A percentile compares a stretch with the other conserved stretches of the same genome.
Conservation (phyloP, 64 coral and sea anemone genomes). For the Montipora sp. region DNA sequence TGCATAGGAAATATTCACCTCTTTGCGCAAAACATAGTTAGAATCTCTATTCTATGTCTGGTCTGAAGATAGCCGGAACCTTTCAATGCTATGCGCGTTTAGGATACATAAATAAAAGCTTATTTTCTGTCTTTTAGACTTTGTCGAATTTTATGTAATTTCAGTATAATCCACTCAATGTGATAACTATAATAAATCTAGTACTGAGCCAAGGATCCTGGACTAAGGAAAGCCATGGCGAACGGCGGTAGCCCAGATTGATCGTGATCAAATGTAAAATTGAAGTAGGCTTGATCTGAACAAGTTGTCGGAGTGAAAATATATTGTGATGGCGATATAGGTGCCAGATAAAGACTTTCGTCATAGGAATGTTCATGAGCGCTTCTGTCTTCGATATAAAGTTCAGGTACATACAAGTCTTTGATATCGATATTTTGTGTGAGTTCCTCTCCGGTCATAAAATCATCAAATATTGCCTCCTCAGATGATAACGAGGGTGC, state of each 20-base stretch:
- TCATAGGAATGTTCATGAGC: constrained; percentile 62
- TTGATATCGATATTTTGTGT: constrained; percentile 93
- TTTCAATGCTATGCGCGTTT: neutral
- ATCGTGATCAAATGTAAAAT: constrained; percentile 70
- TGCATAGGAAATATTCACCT: neutral
- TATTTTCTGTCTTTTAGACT: neutral
- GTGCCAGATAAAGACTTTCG: constrained; percentile 59
- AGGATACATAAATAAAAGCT: neutral
- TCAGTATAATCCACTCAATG: neutral
- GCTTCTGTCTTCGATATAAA: constrained; percentile 77
- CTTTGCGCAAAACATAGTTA: neutral
- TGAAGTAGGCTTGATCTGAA: constrained; percentile 56
- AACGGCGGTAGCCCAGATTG: constrained; percentile 56
- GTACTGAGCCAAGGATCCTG: neutral
- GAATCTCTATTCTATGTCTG: neutral
- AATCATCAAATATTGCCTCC: constrained; percentile 75
- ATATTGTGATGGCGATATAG: constrained; percentile 68
- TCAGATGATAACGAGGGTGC: constrained; percentile 79
- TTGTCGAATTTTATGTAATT: neutral
- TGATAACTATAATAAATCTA: neutral
- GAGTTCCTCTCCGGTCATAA: constrained; percentile 96
- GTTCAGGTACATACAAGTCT: constrained; percentile 91
- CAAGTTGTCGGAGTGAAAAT: constrained; percentile 44
- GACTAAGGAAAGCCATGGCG: constrained; percentile 71
- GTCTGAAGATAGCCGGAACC: neutral